These are phyloP conservation scores for Caradrina kadenii DNA, from an alignment of 2,888 invertebrate genomes.

Conservation along the genomic window DNA sequence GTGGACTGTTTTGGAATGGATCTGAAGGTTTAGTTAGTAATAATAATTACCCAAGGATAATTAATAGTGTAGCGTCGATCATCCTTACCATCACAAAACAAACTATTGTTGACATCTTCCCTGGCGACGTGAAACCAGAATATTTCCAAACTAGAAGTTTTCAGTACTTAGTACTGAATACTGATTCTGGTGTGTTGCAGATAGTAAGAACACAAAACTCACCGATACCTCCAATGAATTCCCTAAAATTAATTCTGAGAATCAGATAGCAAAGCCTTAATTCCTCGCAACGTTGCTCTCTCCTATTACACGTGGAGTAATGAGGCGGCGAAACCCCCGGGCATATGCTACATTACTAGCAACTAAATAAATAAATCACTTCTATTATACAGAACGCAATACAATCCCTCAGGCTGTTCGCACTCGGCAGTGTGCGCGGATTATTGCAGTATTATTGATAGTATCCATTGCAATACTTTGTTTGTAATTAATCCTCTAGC, in stretches of 20 bases:
- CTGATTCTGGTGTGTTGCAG: no score
- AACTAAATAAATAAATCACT: slow-evolving; percentile 45
- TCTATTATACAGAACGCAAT: slow-evolving; percentile 21
- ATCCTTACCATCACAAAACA: no score
- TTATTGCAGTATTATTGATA: slow-evolving; percentile 20
- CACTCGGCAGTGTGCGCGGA: slow-evolving; percentile 19
- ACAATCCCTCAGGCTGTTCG: slow-evolving; percentile 24
- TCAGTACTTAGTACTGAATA: no score
- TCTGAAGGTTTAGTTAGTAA: no score
- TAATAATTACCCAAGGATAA: no score
- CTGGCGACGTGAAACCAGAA: no score
- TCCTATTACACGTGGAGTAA: slow-evolving; percentile 1
- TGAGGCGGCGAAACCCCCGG: slow-evolving; percentile 13
- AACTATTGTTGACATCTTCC: no score
- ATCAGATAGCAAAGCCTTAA: not conserved
- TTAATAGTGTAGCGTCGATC: no score
- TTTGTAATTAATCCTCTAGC: slow-evolving; percentile 21
- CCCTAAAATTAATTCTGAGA: no score
- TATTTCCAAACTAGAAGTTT: no score
- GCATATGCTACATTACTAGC: slow-evolving; percentile 25
- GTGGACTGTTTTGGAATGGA: not conserved
- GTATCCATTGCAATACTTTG: slow-evolving; percentile 23
- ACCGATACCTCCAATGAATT: no score
- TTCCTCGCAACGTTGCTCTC: not conserved
- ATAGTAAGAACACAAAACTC: no score